Conservation (phyloP, 1,140 invertebrate species). For the Campoletis sonorensis region DNA sequence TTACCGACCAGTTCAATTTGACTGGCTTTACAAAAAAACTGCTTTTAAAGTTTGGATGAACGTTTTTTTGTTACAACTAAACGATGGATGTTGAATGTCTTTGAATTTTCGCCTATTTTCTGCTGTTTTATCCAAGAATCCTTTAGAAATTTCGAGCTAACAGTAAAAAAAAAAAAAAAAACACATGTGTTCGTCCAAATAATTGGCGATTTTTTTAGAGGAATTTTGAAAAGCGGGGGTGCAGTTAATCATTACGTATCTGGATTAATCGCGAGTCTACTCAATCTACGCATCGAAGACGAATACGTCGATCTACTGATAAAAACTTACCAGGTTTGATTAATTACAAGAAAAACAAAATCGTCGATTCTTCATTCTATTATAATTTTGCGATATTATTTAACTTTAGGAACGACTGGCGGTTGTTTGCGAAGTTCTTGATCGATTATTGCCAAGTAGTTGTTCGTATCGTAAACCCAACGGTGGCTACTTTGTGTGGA, state of each 20-base stretch:
- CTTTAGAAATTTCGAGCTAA: too few species aligned
- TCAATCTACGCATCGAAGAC: conserved; percentile 77
- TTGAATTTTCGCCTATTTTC: too few species aligned
- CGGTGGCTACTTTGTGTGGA: conserved; percentile 81
- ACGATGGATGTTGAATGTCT: too few species aligned
- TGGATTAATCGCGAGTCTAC: conserved; percentile 77
- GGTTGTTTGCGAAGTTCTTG: conserved; percentile 69
- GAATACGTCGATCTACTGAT: conserved; percentile 73
- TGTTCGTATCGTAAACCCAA: conserved; percentile 73
- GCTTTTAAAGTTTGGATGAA: background rate
- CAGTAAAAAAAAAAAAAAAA: too few species aligned
- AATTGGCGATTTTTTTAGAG: too few species aligned
- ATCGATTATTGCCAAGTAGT: conserved; percentile 70
- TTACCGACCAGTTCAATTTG: too few species aligned
- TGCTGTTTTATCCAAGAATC: too few species aligned
- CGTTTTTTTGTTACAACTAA: too few species aligned
- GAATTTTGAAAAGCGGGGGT: conserved; percentile 78
- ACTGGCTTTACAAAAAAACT: too few species aligned
- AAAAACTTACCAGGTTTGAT: conserved; percentile 70
- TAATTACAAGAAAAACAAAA: background rate
- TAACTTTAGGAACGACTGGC: conserved; percentile 72
- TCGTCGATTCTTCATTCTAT: background rate
- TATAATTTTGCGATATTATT: conserved; percentile 8
- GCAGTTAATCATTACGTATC: conserved; percentile 81
- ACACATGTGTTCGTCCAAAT: too few species aligned